Evolutionary conservation across 2,888 invertebrate genomes (phyloP), one percentile per base, ranked within the genome.

Genomic region (Mythimna pallens): DNA sequence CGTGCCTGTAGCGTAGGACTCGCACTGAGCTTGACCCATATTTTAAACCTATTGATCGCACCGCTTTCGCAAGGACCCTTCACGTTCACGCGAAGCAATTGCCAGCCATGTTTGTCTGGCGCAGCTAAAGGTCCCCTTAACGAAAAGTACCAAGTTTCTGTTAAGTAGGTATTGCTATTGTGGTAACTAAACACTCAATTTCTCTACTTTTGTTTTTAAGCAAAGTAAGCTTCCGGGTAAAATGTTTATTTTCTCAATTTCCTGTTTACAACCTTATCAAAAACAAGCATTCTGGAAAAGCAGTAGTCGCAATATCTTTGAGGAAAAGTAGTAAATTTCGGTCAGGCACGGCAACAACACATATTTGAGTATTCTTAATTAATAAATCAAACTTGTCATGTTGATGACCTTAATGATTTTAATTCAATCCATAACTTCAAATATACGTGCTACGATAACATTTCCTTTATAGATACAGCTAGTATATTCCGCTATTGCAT

Each of bases 11-110:
- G 68, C 65, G 70, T 84, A 79, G 81, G 77, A 84, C 83, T 87
- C 80, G 85, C 85, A 86, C 83, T 88, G 87, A 91, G 89, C 90
- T 90, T 93, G 93, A 93, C 93, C 93, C 89, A 93, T 91, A 92
- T 93, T 91, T 91, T 89, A 91, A 90, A 90, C 69, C 87, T 91
- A 93, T 93, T 86, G 92, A 92, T 93, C 92, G 90, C 69, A 73
- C 64, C 65, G 73, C 82, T 81, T 76, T 83, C 71, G 82, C 84
- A 80, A 78, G 76, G 84, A 76, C 69, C 76, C 75, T 66, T 77
- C 78, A 84, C 76, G 80, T 66, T 77, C 78, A 84, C 76, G 80
- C 80, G 70, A 52, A 85, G 80, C 86, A 78, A 80, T 84, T 80
- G 76, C 71, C 72, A 72, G 76, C 74, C 73, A 78, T 80, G 64